Evolutionary conservation across 1,140 invertebrate genomes (phyloP), one percentile per base, ranked within the genome.

Genomic region (Brevipalpus yothersi): DNA sequence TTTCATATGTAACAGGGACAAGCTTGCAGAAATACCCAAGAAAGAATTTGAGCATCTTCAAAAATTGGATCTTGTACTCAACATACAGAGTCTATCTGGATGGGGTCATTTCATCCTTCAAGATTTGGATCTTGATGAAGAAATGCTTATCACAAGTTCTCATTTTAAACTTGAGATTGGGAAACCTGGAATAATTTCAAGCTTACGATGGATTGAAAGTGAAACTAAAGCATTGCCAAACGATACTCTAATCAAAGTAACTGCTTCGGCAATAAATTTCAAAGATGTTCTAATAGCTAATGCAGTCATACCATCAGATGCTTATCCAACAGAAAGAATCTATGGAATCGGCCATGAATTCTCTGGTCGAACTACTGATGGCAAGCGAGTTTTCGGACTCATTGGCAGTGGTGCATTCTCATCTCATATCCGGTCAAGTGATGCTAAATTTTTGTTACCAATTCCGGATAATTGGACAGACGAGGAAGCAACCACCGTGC

Each of bases 341-440:
- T 17, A 13, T n/a, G 49, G 49, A 51, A 68, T 67, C 58, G 67
- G 92, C 61, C 75, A 96, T 65, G 92, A 97, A 72, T 95, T 93
- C 68, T 79, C 86, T 60, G 90, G 90, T 0, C 47, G 31, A 31
- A 76, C 84, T 64, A 23, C 49, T n/a, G 69, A 74, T 45, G 91
- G 90, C 15, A 73, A 75, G 51, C 76, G 86, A 61, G 82, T 95
- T 0, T 95, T 96, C 91, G 92, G 91, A 60, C 83, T 94, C 76
- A 79, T 94, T 0, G 12, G 12, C 1, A 45, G 43, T 45, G n/a
- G n/a, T 15, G 43, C 12, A 45, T 45, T 45, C 43, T 12, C 43
- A 45, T 15, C 12, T 8, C n/a, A 45, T 8, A 45, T 45, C n/a
- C 43, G 12, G 43, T 15, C n/a, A 3, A 17, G n/a, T 45, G 12